Conservation (phyloP, 2,113 vertebrate species). For the Hydropotes inermis region DNA sequence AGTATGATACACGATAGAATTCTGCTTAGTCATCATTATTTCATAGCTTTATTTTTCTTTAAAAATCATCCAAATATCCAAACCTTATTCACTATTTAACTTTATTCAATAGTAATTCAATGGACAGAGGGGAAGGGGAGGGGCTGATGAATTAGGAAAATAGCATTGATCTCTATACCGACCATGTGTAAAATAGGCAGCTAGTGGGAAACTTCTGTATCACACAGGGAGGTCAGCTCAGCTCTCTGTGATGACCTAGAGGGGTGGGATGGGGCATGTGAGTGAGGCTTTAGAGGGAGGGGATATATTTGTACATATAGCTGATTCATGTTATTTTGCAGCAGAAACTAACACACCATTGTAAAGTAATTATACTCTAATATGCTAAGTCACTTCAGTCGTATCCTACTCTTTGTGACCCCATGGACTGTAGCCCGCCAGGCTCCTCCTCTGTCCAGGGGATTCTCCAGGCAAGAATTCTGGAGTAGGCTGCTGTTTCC, state of each 20-base stretch:
- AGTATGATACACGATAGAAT: neutral
- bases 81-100: neutral
- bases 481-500: neutral
- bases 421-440: neutral
- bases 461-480: neutral
- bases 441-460: neutral
- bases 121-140: neutral
- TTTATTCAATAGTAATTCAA: neutral
- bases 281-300: neutral
- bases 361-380: neutral
- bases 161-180: neutral
- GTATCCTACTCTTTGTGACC: neutral
- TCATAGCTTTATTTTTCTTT: neutral
- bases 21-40: neutral
- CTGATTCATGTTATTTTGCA: neutral
- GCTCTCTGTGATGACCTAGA: neutral
- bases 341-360: neutral
- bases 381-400: neutral
- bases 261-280: neutral
- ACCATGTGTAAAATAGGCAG: neutral
- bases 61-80: neutral
- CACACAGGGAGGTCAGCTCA: neutral
- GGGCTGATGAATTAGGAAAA: neutral
- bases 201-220: neutral
- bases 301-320: neutral